Evolutionary conservation across 2,113 vertebrate species (phyloP), one percentile per base, ranked within the genome.

Genomic region (Collichthys lucidus): DNA sequence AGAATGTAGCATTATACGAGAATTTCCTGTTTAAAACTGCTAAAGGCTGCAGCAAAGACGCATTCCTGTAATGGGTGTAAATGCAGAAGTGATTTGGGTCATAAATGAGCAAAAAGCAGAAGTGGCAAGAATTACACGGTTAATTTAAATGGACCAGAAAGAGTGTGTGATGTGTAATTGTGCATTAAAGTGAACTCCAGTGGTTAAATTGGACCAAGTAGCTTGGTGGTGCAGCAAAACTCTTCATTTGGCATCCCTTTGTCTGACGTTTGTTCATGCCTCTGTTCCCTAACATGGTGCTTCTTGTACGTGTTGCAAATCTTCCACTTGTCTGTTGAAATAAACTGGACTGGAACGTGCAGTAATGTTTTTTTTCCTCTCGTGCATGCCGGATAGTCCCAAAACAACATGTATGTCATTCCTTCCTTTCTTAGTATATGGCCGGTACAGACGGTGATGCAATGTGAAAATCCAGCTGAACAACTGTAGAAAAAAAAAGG

Each of bases 171-270:
- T 26, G 44, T 63, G 40, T 12, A 82, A 12, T 44, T 56, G 29
- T 35, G 17, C 24, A 70, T 16, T n/a, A 9, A 70, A 16, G 26
- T 42, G 19, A 31, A 73, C n/a, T 65, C 15, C 12, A 29, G 31
- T 52, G 42, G 57, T 81, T 11, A 65, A 46, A 53, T 6, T 74
- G 69, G 77, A 64, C 46, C 9, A 71, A 65, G 15, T 72, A 74
- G 59, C 22, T 64, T 49, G 40, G 47, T 71, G 49, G 24, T 72
- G 65, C 22, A 79, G 31, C 17, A 64, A 29, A 66, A 61, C 7
- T 49, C 52, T 69, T 65, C 47, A 60, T 67, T 78, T 83, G 69
- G 62, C 52, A 29, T 70, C 40, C 3, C 19, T 74, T 59, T 57
- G 20, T 52, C 29, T 62, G 52, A 71, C 17, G 68, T 40, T 65